Evolutionary conservation across 2,113 vertebrate species (phyloP).

Genomic region (Nycticebus coucang): DNA sequence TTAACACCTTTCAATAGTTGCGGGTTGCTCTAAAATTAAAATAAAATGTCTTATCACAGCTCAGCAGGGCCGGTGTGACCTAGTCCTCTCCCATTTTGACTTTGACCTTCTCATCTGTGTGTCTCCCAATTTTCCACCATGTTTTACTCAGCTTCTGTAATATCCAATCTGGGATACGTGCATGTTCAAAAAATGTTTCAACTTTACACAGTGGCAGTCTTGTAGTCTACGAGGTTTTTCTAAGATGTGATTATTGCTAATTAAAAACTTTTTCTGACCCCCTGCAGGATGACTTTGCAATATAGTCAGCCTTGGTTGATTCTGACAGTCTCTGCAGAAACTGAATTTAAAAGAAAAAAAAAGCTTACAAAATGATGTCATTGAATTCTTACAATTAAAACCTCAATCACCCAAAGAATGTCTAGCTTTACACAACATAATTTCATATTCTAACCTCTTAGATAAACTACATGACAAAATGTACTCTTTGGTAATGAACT

Average conservation of each 20-base stretch:
- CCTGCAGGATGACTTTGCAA: too few relatives aligned
- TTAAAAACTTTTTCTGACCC: too few relatives aligned
- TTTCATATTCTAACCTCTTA: slow-evolving; percentile 1
- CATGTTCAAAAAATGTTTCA: background rate
- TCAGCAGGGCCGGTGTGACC: background rate
- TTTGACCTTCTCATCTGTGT: background rate
- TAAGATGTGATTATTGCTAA: too few relatives aligned
- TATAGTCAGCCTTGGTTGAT: too few relatives aligned
- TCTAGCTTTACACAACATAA: slow-evolving; percentile 41
- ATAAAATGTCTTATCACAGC: background rate
- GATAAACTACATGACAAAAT: slow-evolving; percentile 47
- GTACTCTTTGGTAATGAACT: background rate
- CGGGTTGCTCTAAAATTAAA: background rate
- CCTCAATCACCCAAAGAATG: background rate
- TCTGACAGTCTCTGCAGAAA: too few relatives aligned
- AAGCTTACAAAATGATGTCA: background rate
- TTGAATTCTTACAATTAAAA: slow-evolving; percentile 40
- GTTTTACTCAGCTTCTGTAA: background rate
- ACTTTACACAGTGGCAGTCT: too few relatives aligned
- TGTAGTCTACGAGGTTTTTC: too few relatives aligned
- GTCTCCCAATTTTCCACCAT: background rate
- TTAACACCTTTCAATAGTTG: background rate
- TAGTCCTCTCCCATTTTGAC: background rate
- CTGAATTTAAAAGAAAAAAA: too few relatives aligned
- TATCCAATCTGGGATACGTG: background rate